Evolutionary conservation across 2,113 vertebrate species (phyloP).

Genomic region (Nesogale talazaci): DNA sequence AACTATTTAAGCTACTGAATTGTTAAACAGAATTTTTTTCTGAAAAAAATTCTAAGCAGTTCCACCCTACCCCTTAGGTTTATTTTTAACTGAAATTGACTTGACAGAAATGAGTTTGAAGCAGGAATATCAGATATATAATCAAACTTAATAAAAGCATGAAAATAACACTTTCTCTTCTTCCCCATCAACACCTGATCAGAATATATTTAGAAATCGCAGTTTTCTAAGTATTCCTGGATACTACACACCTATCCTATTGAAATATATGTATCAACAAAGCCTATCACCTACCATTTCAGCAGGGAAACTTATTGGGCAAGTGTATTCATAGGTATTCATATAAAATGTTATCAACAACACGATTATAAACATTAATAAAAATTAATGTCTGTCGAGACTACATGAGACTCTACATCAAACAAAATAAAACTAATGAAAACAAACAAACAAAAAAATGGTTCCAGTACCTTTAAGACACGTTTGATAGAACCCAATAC

Average conservation of each 20-base stretch:
- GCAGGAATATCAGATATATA: neutral
- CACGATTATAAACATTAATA: neutral
- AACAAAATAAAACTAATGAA: conserved; percentile 49
- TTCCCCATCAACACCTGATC: neutral
- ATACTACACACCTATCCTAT: neutral
- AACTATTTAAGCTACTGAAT: too few relatives aligned
- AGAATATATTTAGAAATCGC: neutral
- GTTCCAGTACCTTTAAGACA: conserved; percentile 86
- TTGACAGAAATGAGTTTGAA: too few relatives aligned
- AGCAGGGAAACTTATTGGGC: neutral
- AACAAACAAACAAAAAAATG: neutral
- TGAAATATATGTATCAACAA: neutral
- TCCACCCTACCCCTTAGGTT: too few relatives aligned
- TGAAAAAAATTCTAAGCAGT: too few relatives aligned
- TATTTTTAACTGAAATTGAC: too few relatives aligned
- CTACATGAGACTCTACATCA: neutral
- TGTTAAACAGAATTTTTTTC: too few relatives aligned
- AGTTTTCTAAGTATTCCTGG: neutral
- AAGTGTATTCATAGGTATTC: conserved; percentile 24
- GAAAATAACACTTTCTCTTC: neutral
- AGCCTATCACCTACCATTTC: neutral
- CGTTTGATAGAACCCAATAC: conserved; percentile 90
- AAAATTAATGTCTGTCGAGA: conserved; percentile 26
- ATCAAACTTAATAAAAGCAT: neutral
- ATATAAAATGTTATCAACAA: conserved; percentile 26